Conservation (phyloP, 2,797 vertebrate genomes). For the Echiichthys vipera region DNA sequence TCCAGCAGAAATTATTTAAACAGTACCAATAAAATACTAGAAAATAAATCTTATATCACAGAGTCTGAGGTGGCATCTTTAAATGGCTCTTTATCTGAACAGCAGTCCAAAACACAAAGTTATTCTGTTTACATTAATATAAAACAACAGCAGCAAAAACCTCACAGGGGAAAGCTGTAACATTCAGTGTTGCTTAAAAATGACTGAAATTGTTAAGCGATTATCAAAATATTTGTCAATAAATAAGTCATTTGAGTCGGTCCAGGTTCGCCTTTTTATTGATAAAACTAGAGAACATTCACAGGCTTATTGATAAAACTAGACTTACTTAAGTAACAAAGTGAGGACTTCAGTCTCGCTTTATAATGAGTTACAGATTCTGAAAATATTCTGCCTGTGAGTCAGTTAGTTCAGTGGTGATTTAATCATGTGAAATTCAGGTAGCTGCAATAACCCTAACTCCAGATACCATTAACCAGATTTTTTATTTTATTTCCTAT, state of each 20-base stretch:
- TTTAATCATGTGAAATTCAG: neutral
- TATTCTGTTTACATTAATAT: neutral
- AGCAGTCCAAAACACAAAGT: neutral
- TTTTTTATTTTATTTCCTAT: neutral
- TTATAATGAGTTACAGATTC: no score
- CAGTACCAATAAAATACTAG: neutral
- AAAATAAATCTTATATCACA: neutral
- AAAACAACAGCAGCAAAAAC: neutral
- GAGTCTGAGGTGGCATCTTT: neutral
- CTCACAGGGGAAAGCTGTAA: neutral
- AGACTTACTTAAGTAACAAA: neutral
- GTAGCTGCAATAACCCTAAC: neutral
- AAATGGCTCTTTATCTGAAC: neutral
- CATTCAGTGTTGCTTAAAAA: neutral
- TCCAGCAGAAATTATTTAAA: neutral
- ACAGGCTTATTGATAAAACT: neutral
- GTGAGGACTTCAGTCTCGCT: neutral
- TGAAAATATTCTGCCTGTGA: no score
- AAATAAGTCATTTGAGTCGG: neutral
- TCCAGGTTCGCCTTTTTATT: neutral
- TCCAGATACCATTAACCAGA: neutral
- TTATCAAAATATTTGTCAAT: neutral
- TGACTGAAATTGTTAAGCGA: neutral
- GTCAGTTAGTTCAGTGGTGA: neutral
- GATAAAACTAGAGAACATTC: neutral